Conservation (phyloP, 2,888 invertebrate genomes). For the Mythimna impura region DNA sequence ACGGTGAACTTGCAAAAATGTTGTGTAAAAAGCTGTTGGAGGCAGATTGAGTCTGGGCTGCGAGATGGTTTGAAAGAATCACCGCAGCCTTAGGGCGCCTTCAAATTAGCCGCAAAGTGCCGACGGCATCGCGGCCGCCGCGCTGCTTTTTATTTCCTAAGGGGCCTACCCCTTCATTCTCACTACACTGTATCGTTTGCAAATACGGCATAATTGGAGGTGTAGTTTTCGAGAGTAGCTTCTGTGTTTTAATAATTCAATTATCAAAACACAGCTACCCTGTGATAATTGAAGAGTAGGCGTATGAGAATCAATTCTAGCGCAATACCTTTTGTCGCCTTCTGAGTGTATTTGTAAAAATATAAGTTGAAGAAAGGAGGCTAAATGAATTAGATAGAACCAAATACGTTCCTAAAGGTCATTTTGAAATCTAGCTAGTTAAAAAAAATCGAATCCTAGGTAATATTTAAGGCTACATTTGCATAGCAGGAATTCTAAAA, state of each 20-base stretch:
- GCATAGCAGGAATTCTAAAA: too few species aligned
- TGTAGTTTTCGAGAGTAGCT: not conserved
- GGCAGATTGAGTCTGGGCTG: not conserved
- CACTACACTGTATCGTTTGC: too few species aligned
- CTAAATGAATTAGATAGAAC: slow-evolving; percentile 24
- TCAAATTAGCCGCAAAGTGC: too few species aligned
- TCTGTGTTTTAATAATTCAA: not conserved
- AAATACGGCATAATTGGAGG: not conserved
- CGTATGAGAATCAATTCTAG: not conserved
- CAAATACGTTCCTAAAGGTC: not conserved
- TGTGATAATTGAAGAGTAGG: slow-evolving; percentile 30
- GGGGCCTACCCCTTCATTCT: too few species aligned
- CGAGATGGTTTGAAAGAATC: too few species aligned
- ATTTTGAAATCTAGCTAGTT: not conserved
- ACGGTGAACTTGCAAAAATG: not conserved
- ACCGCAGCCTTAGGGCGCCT: too few species aligned
- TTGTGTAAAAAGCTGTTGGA: not conserved
- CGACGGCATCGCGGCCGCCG: too few species aligned
- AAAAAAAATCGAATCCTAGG: not conserved
- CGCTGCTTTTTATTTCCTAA: too few species aligned
- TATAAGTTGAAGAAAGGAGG: not conserved
- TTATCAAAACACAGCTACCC: too few species aligned
- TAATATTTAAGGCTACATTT: slow-evolving; percentile 5
- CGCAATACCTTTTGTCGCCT: not conserved
- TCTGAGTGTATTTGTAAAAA: slow-evolving; percentile 13